A percentile compares a stretch with the other conserved stretches of the same genome.
Evolutionary conservation across 2,113 vertebrate genomes (phyloP).

Genomic region (Dissostichus mawsoni): DNA sequence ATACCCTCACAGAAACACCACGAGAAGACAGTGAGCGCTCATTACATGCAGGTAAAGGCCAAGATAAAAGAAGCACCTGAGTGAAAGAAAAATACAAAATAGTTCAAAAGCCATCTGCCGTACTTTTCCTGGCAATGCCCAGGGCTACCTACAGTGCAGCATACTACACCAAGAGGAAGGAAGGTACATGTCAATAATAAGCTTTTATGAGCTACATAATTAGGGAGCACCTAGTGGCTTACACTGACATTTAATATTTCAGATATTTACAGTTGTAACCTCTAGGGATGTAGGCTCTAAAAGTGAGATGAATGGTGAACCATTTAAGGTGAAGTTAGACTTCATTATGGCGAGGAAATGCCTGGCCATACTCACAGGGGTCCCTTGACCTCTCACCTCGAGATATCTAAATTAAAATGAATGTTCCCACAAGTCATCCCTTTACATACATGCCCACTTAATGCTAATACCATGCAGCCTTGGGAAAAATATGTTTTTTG

Average conservation of each 20-base stretch:
- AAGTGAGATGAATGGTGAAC: background rate
- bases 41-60: slow-evolving; percentile 57
- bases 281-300: background rate
- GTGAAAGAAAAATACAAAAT: slow-evolving; percentile 51
- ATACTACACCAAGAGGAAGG: slow-evolving; percentile 13
- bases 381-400: too few species aligned
- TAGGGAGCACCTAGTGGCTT: slow-evolving; percentile 27
- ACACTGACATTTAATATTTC: slow-evolving; percentile 37
- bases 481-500: too few species aligned
- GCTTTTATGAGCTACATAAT: slow-evolving; percentile 54
- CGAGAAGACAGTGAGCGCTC: slow-evolving; percentile 30
- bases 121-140: slow-evolving; percentile 28
- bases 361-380: too few species aligned
- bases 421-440: too few species aligned
- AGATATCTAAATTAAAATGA: too few species aligned
- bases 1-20: slow-evolving; percentile 32
- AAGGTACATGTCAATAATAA: slow-evolving; percentile 54
- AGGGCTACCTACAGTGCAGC: slow-evolving; percentile 14
- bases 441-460: too few species aligned
- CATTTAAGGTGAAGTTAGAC: too few species aligned
- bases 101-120: slow-evolving; percentile 48
- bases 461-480: too few species aligned
- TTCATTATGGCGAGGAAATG: too few species aligned
- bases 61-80: slow-evolving; percentile 37
- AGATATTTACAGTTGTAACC: slow-evolving; percentile 16